These are phyloP conservation scores for Quadroppia sp. DNA, from an alignment of 2,888 invertebrate species.

Conservation along the genomic window DNA sequence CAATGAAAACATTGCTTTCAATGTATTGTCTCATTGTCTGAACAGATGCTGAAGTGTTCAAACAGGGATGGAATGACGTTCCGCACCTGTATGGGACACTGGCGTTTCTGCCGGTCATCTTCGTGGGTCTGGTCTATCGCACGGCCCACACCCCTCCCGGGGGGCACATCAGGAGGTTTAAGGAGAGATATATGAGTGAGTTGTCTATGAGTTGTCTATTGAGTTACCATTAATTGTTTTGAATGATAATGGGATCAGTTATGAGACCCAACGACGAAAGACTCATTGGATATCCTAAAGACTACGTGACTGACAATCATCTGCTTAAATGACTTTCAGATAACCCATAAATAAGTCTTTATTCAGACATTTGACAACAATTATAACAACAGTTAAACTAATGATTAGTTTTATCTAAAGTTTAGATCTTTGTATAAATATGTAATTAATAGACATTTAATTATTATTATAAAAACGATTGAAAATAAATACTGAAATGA, in stretches of 20 bases:
- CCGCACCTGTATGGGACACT: neutral
- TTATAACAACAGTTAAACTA: neutral
- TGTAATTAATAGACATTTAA: too few species aligned
- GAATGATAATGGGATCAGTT: neutral
- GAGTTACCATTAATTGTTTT: neutral
- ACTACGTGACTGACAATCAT: slow-evolving; percentile 35
- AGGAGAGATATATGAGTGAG: slow-evolving; percentile 30
- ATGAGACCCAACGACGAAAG: slow-evolving; percentile 38
- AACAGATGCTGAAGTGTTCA: neutral
- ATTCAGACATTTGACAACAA: neutral
- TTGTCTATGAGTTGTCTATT: neutral
- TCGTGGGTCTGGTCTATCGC: neutral
- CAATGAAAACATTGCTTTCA: neutral
- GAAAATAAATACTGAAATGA: too few species aligned
- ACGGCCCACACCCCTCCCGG: slow-evolving; percentile 12
- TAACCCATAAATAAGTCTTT: too few species aligned
- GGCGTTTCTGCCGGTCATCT: neutral
- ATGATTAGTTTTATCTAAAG: too few species aligned
- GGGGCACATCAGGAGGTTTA: slow-evolving; percentile 11
- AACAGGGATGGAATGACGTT: slow-evolving; percentile 18
- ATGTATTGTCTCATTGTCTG: neutral
- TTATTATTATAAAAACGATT: too few species aligned
- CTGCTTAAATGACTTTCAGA: neutral
- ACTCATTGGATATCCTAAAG: slow-evolving; percentile 32
- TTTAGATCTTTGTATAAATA: too few species aligned